Evolutionary conservation across 2,113 vertebrate species (phyloP), one percentile per base, ranked within the genome.

Genomic region (Pogona vitticeps): DNA sequence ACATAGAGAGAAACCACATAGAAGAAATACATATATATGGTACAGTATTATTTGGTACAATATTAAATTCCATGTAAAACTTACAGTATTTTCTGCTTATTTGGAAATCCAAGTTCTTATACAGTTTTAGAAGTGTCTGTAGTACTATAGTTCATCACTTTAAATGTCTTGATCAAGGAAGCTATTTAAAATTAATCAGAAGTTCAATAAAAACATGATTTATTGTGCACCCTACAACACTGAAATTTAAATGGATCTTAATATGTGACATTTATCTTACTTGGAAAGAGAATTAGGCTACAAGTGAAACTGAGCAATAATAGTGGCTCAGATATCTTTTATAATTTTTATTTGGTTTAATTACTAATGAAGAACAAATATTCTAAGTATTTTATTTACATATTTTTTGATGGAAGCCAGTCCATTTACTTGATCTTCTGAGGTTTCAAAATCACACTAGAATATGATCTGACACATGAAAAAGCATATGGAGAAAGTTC

Each of bases 381-480:
- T 61, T 73, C 3, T 59, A 18, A 63, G 56, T 71, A 18, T 78
- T 21, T 40, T 79, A 85, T 85, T 80, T 88, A 46, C 77, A 23
- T 70, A 8, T 6, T 7, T 28, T 80, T 23, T 76, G 71, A 0
- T 84, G n/a, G 61, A 36, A 40, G 82, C 28, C 1, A 21, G 1
- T 0, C 38, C 65, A 65, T 79, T 97, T 96, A 97, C 91, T 97
- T 97, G 73, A 86, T 90, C 77, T 96, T 97, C 94, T 99, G 98
- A 79, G 98, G 98, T 89, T 97, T 98, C 92, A 99, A 92, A 92
- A 98, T 91, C 72, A 99, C 93, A 28, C 97, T 98, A 46, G 97
- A 98, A 33, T 98, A 97, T 46, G 98, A 97, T 85, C 96, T 96
- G 59, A 99, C 97, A 79, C 99, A 99, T 81, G 98, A 96, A 93